Evolutionary conservation across 2,797 vertebrate species (phyloP), one percentile per base, ranked within the genome.

Genomic region (Lagodon rhomboides): DNA sequence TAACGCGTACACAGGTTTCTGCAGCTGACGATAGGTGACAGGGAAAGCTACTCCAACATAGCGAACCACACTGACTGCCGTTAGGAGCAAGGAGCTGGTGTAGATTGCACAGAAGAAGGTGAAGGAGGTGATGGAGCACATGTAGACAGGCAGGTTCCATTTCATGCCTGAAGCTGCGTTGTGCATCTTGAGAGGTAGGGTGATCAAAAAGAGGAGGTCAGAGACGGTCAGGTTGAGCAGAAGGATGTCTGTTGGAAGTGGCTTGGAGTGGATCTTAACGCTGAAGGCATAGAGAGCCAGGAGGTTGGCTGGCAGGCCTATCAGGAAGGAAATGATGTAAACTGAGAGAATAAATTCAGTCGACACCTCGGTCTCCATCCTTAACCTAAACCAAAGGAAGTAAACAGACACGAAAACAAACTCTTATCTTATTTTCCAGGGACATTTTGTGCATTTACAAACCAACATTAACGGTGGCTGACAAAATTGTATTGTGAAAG

Each of bases 41-140:
- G 97, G 97, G 70, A 92, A 96, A 1, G 92, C 95, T 3, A 95
- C 93, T 0, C 87, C 94, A 0, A 97, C 77, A 67, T 96, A 97
- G 5, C 97, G 94, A 9, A 97, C 94, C 0, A 97, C 78, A 2
- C 96, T 96, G 73, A 97, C 88, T 0, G 95, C 94, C 0, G 93
- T 96, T 82, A 98, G 91, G 54, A 97, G 89, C 75, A 97, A 86
- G 1, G 95, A 94, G 91, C 96, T 97, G 86, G 95, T 94, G 86
- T 97, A 96, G 89, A 97, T 96, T 58, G 95, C 95, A 77, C 92
- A 95, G 91, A 94, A 97, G 80, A 96, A 97, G 64, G 82, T 87
- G 30, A 94, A 96, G 18, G 90, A 75, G 0, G 90, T 93, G 62
- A 96, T 23, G 0, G 95, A 92, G 58, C 97, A 97, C 46, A 96